A percentile compares a stretch with the other conserved stretches of the same genome.
phyloP scores from a whole-genome alignment of 2,113 vertebrate species.

The Oreocharis arfaki region DNA sequence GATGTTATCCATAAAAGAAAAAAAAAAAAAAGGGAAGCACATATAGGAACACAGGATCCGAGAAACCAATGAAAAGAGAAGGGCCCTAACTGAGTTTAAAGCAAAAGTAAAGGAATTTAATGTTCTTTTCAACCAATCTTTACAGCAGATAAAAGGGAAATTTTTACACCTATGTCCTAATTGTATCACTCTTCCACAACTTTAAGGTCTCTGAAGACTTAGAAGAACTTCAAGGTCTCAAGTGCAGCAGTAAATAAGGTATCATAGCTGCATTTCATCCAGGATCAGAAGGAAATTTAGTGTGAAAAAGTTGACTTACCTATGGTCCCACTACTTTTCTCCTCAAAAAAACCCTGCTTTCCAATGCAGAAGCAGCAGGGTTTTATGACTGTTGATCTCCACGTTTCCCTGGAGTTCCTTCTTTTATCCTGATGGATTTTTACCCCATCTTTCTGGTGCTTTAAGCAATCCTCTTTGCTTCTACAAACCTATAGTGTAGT shows the following conservation, averaged over 20 bases:
- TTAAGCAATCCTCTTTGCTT: background rate
- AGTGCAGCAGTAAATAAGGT: background rate
- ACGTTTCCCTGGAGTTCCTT: background rate
- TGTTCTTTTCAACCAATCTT: background rate
- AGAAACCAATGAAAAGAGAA: background rate
- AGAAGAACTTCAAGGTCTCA: background rate
- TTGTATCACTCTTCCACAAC: background rate
- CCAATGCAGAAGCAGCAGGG: background rate
- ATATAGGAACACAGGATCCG: background rate
- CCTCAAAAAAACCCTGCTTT: rapidly evolving
- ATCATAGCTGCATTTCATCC: background rate
- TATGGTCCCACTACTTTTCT: background rate
- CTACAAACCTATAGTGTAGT: background rate
- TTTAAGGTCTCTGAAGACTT: background rate
- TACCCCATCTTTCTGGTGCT: background rate
- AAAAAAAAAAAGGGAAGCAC: rapidly evolving
- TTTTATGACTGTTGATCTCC: background rate
- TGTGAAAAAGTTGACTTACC: background rate
- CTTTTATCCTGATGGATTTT: background rate
- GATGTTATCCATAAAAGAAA: background rate
- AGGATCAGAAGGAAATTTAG: background rate
- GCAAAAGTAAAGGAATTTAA: background rate
- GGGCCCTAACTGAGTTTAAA: background rate
- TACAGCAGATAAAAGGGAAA: background rate
- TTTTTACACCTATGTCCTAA: background rate